phyloP scores from a whole-genome alignment of 2,797 vertebrate genomes.

The Buphagus erythrorhynchus region DNA sequence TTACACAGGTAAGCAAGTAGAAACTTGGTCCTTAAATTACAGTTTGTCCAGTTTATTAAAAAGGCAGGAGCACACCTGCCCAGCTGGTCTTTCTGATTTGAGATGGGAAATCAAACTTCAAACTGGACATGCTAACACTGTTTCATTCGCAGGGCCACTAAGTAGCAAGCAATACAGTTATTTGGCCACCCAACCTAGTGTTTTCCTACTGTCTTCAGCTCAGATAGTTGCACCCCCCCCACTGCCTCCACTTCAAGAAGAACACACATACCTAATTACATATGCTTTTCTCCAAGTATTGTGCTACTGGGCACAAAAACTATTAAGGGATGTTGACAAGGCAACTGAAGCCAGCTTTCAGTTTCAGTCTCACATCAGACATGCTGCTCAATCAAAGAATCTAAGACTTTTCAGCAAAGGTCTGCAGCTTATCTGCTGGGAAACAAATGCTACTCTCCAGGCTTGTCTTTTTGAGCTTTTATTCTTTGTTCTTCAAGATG shows the following conservation, averaged over 20 bases:
- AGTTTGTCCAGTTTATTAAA: not conserved
- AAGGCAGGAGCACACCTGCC: not conserved
- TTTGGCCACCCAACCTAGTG: not conserved
- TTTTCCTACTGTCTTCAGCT: not conserved
- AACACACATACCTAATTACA: not conserved
- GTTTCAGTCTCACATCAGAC: conserved; percentile 27
- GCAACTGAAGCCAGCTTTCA: conserved; percentile 24
- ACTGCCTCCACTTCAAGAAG: not conserved
- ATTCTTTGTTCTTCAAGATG: not conserved
- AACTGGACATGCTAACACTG: not conserved
- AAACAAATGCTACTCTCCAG: not conserved
- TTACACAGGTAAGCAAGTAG: not conserved
- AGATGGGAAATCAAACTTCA: not conserved
- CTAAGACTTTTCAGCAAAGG: not conserved
- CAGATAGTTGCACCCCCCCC: fast-evolving
- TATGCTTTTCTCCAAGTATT: not conserved
- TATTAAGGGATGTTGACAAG: conserved; percentile 1
- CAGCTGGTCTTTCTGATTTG: not conserved
- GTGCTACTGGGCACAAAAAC: not conserved
- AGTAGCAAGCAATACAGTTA: not conserved
- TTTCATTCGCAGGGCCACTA: not conserved
- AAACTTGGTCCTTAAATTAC: not conserved
- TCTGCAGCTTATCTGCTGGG: not conserved
- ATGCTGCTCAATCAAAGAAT: not conserved
- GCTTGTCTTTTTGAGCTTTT: not conserved